A percentile compares a stretch with the other conserved stretches of the same genome.
Conservation (phyloP, 2,888 invertebrate species). For the Thumatha senex region DNA sequence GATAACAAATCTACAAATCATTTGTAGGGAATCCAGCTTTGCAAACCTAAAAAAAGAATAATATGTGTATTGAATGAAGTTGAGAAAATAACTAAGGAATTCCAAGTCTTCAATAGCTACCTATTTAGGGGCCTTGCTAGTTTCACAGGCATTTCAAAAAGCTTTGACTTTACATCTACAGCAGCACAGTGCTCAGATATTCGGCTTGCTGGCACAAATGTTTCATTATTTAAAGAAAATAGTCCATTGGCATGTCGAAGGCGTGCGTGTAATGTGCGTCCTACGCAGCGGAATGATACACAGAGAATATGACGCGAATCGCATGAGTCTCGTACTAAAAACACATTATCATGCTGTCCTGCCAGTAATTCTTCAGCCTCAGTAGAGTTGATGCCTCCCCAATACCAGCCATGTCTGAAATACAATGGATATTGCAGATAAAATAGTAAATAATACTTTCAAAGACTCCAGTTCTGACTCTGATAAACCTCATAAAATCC, state of each 20-base stretch:
- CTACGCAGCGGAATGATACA: slow-evolving; percentile 88
- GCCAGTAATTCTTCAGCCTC: slow-evolving; percentile 88
- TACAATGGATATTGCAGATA: no score
- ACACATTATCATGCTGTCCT: slow-evolving; percentile 88
- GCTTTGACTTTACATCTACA: slow-evolving; percentile 73
- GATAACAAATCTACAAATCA: slow-evolving; percentile 89
- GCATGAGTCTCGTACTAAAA: slow-evolving; percentile 89
- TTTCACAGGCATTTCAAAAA: slow-evolving; percentile 79
- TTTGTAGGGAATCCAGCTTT: slow-evolving; percentile 86
- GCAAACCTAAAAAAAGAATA: slow-evolving; percentile 84
- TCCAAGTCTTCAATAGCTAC: slow-evolving; percentile 35
- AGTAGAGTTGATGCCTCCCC: slow-evolving; percentile 89
- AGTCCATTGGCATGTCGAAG: slow-evolving; percentile 88
- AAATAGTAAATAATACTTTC: no score
- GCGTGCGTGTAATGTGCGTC: slow-evolving; percentile 87
- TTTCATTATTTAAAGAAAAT: slow-evolving; percentile 84
- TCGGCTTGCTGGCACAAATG: slow-evolving; percentile 77
- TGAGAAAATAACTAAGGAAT: neutral
- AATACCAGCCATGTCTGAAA: slow-evolving; percentile 87
- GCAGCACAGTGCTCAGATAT: slow-evolving; percentile 79
- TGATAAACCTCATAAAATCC: no score
- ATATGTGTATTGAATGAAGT: neutral
- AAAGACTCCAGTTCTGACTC: no score
- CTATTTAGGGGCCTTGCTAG: slow-evolving; percentile 77
- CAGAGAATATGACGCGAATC: slow-evolving; percentile 87